These are phyloP conservation scores for Trogon surrucura DNA, from an alignment of 2,113 vertebrate species.

Conservation along the genomic window DNA sequence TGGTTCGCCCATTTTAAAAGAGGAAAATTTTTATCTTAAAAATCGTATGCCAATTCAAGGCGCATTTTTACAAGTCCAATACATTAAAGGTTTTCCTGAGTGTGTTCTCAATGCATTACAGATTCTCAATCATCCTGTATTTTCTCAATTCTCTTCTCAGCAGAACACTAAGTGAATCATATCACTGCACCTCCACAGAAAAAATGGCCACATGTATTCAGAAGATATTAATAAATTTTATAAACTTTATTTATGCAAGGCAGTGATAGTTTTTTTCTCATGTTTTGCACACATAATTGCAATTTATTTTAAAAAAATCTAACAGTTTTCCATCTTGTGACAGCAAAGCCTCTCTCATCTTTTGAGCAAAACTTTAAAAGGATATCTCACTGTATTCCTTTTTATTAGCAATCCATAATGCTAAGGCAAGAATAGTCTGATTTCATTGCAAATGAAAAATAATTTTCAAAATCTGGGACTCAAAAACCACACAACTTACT, in stretches of 20 bases:
- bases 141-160: background rate
- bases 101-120: background rate
- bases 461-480: background rate
- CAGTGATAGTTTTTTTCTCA: background rate
- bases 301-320: slow-evolving; percentile 3
- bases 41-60: background rate
- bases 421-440: background rate
- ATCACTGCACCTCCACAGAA: background rate
- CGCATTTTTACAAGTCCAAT: background rate
- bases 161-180: background rate
- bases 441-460: background rate
- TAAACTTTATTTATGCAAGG: background rate
- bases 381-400: background rate
- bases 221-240: background rate
- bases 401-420: background rate
- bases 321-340: background rate
- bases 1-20: background rate
- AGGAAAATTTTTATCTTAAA: background rate
- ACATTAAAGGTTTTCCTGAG: background rate
- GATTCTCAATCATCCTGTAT: background rate
- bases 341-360: background rate
- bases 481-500: background rate
- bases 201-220: background rate
- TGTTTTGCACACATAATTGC: background rate
- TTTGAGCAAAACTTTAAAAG: background rate